These are phyloP conservation scores for Eupeodes corollae DNA, from an alignment of 1,140 invertebrate species.

Conservation along the genomic window DNA sequence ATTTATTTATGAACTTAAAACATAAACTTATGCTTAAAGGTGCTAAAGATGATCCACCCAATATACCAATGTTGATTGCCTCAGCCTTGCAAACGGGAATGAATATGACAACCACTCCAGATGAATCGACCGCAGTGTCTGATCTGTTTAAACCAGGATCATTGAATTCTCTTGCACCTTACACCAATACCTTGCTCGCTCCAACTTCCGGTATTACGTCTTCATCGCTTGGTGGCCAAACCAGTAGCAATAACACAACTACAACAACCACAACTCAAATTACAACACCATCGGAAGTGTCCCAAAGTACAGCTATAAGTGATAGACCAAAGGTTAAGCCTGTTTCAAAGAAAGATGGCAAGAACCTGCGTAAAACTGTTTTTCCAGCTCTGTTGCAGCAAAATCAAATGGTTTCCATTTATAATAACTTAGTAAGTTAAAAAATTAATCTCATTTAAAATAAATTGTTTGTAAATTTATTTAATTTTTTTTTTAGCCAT, in stretches of 20 bases:
- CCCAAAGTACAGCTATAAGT: constrained; percentile 61
- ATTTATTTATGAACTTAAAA: too few species aligned
- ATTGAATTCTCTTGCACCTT: too few species aligned
- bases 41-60: too few species aligned
- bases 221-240: too few species aligned
- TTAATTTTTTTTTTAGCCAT: constrained; percentile 4
- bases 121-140: too few species aligned
- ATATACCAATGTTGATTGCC: too few species aligned
- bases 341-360: constrained; percentile 63
- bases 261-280: constrained; percentile 17
- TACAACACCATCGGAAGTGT: constrained; percentile 37
- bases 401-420: constrained; percentile 35
- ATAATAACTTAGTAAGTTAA: constrained; percentile 30
- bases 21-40: too few species aligned
- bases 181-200: too few species aligned
- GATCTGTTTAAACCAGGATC: too few species aligned
- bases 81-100: too few species aligned
- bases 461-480: background rate
- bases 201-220: too few species aligned
- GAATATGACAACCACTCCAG: too few species aligned
- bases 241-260: constrained; percentile 1
- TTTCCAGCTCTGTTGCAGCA: constrained; percentile 25
- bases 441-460: background rate
- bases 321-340: constrained; percentile 70
- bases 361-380: constrained; percentile 34